Percentiles rank a stretch among this genome's conserved stretches.
phyloP scores from a whole-genome alignment of 1,140 invertebrate species.

The Drosophila quadrilineata region DNA sequence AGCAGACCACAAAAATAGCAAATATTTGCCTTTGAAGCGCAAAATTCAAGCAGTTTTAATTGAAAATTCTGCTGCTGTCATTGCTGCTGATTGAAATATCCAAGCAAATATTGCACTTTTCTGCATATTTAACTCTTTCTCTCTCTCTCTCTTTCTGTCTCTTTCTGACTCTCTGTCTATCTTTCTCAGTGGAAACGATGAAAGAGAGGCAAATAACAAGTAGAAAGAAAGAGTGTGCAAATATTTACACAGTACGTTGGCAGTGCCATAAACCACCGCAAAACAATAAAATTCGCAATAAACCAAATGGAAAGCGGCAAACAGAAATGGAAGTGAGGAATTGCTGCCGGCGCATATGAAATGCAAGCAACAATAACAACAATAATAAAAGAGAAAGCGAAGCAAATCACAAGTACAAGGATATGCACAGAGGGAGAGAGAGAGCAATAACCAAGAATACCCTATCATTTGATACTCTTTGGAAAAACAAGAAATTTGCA shows the following conservation, averaged over 20 bases:
- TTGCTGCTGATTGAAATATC: constrained; percentile 56
- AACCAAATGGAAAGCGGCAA: constrained; percentile 72
- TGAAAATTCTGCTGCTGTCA: constrained; percentile 3
- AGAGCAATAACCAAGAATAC: no score
- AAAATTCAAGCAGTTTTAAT: constrained; percentile 36
- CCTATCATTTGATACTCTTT: constrained; percentile 4
- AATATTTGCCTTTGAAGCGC: not conserved
- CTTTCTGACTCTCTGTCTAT: no score
- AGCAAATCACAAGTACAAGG: constrained; percentile 26
- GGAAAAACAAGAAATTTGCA: no score
- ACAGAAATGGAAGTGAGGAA: constrained; percentile 48
- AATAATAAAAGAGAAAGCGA: no score
- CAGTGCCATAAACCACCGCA: constrained; percentile 66
- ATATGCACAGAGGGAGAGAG: not conserved
- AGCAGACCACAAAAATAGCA: constrained; percentile 6
- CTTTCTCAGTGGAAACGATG: no score
- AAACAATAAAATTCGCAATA: constrained; percentile 78
- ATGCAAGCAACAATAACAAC: constrained; percentile 60
- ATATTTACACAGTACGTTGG: constrained; percentile 64
- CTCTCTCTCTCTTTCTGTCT: no score
- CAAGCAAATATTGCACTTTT: constrained; percentile 62
- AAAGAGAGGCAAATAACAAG: not conserved
- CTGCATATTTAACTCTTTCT: constrained; percentile 62
- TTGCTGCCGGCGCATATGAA: constrained; percentile 61
- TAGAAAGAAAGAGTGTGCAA: constrained; percentile 17